These are phyloP conservation scores for Altica lythri DNA, from an alignment of 2,888 invertebrate genomes.

Conservation along the genomic window DNA sequence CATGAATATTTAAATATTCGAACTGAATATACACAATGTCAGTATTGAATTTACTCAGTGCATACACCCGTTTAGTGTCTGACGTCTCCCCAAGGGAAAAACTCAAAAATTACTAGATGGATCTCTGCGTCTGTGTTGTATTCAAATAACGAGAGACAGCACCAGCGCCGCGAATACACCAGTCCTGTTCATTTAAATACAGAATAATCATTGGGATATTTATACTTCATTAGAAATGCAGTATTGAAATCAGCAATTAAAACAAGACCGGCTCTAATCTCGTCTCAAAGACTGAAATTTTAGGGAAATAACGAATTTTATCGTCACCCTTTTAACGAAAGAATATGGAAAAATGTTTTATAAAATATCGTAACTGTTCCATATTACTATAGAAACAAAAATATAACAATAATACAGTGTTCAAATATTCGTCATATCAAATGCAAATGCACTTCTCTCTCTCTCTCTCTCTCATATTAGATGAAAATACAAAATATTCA, in stretches of 20 bases:
- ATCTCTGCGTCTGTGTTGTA: constrained; percentile 33
- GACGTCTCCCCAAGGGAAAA: constrained; percentile 40
- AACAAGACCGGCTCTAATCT: constrained; percentile 1
- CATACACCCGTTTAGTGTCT: constrained; percentile 45
- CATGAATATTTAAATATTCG: constrained; percentile 57
- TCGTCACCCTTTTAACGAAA: too few species aligned
- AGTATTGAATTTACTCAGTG: constrained; percentile 54
- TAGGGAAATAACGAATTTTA: too few species aligned
- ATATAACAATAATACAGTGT: too few species aligned
- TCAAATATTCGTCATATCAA: too few species aligned
- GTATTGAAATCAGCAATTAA: constrained; percentile 13
- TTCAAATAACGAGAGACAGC: constrained; percentile 30
- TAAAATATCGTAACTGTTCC: too few species aligned
- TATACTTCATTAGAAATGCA: constrained; percentile 25
- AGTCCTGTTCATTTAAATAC: constrained; percentile 27
- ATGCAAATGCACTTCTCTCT: too few species aligned
- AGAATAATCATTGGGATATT: constrained; percentile 27
- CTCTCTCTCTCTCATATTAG: too few species aligned
- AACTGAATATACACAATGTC: constrained; percentile 55
- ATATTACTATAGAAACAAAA: too few species aligned
- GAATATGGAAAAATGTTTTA: too few species aligned
- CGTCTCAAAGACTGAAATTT: too few species aligned
- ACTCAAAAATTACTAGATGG: constrained; percentile 44
- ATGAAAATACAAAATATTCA: too few species aligned
- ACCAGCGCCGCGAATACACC: constrained; percentile 12